These are phyloP conservation scores for Drosophila suzukii DNA, from an alignment of 1,140 invertebrate genomes.

Conservation along the genomic window DNA sequence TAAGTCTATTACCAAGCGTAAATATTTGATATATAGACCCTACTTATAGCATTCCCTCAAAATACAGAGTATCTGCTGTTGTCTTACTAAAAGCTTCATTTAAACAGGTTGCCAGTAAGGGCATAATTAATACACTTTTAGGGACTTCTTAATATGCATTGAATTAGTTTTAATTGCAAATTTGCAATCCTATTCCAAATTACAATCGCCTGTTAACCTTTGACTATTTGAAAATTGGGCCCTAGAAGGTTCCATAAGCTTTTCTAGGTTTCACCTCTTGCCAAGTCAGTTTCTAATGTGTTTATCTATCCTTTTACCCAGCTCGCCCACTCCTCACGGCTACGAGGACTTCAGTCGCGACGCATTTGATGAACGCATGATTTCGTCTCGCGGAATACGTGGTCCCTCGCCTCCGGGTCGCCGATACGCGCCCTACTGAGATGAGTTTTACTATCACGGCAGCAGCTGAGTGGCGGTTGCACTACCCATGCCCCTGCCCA, in stretches of 20 bases:
- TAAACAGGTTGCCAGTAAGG: too few species aligned
- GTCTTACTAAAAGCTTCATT: too few species aligned
- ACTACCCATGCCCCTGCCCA: constrained; percentile 39
- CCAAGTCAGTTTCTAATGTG: neutral
- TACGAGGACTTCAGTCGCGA: constrained; percentile 94
- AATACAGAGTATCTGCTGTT: too few species aligned
- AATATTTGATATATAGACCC: too few species aligned
- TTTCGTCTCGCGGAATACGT: constrained; percentile 85
- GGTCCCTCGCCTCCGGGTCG: constrained; percentile 88
- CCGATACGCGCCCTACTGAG: constrained; percentile 92
- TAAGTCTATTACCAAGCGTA: too few species aligned
- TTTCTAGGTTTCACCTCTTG: neutral
- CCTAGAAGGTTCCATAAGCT: neutral
- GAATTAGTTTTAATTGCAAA: too few species aligned
- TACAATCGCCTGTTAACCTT: too few species aligned
- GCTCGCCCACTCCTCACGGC: constrained; percentile 85
- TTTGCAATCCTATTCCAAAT: too few species aligned
- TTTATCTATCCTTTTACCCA: neutral
- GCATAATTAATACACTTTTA: too few species aligned
- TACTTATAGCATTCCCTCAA: too few species aligned
- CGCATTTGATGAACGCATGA: constrained; percentile 93
- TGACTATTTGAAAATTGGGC: neutral
- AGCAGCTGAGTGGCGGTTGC: constrained; percentile 67
- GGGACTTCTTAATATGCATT: too few species aligned
- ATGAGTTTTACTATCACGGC: constrained; percentile 79